phyloP scores from a whole-genome alignment of 2,888 invertebrate genomes.

The Parapristionchus giblindavisi region DNA sequence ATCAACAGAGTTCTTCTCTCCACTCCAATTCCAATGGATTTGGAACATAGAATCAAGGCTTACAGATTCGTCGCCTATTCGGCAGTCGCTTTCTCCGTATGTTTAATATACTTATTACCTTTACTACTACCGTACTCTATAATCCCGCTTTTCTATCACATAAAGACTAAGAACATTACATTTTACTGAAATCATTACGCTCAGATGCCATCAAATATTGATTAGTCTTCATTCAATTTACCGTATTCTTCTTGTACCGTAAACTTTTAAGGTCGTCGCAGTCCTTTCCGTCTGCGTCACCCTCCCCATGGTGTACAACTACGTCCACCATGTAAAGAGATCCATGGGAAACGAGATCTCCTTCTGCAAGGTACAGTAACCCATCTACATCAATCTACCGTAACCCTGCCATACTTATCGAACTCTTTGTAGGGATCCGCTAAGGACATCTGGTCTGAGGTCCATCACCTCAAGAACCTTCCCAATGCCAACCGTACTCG shows the following conservation, averaged over 20 bases:
- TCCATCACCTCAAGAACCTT: constrained; percentile 37
- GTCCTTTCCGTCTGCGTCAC: constrained; percentile 46
- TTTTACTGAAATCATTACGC: no score
- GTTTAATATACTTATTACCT: neutral
- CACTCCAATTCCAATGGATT: constrained; percentile 42
- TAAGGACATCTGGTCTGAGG: constrained; percentile 38
- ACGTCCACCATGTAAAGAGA: constrained; percentile 64
- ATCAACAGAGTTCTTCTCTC: constrained; percentile 27
- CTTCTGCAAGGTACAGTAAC: constrained; percentile 61
- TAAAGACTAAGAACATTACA: neutral
- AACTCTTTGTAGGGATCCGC: constrained; percentile 27
- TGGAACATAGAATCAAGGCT: constrained; percentile 50
- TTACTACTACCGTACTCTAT: no score
- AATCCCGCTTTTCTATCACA: neutral
- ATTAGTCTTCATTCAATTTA: neutral
- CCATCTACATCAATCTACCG: constrained; percentile 11
- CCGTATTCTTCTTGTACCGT: no score
- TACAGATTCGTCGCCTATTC: constrained; percentile 53
- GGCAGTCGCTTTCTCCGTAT: constrained; percentile 47
- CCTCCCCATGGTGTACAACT: constrained; percentile 69
- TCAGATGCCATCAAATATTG: no score
- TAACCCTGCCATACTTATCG: neutral
- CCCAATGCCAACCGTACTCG: constrained; percentile 36
- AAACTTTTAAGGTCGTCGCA: constrained; percentile 39
- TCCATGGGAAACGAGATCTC: constrained; percentile 66